Evolutionary conservation across 2,797 vertebrate species (phyloP).

Genomic region (Lacerta bilineata): DNA sequence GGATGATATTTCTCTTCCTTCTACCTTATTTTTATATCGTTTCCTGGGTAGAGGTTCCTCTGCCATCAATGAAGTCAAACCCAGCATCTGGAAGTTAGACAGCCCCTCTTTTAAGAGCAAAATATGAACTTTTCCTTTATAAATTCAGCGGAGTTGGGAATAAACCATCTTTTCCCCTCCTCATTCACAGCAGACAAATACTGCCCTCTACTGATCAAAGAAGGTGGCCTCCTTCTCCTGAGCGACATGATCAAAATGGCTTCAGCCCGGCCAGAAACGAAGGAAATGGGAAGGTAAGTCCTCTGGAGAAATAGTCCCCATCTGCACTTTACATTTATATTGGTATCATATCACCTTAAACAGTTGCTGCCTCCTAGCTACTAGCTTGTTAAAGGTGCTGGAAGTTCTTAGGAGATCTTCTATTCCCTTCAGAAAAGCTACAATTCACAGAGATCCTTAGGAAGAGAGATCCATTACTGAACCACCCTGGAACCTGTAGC

Average conservation of each 20-base stretch:
- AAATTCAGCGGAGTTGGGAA: background rate
- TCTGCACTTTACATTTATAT: too few relatives aligned
- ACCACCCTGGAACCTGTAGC: too few relatives aligned
- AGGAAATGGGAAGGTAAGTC: slow-evolving; percentile 94
- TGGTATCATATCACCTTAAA: too few relatives aligned
- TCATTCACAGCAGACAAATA: slow-evolving; percentile 90
- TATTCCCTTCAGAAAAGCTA: background rate
- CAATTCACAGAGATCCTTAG: background rate
- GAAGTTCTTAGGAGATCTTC: too few relatives aligned
- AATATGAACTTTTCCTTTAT: background rate
- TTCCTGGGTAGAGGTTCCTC: background rate
- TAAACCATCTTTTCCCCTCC: slow-evolving; percentile 33
- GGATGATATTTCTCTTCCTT: background rate
- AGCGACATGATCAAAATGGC: slow-evolving; percentile 90
- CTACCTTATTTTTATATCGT: background rate
- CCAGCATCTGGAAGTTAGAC: background rate
- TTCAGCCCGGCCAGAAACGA: slow-evolving; percentile 91
- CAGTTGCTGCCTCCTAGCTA: too few relatives aligned
- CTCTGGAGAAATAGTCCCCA: slow-evolving; percentile 29
- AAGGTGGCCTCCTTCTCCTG: slow-evolving; percentile 91
- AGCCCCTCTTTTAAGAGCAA: background rate
- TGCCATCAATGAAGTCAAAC: background rate
- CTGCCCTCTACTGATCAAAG: slow-evolving; percentile 95
- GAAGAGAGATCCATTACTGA: background rate
- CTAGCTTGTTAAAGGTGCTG: background rate